Evolutionary conservation across 2,888 invertebrate genomes (phyloP), one percentile per base, ranked within the genome.

Genomic region (Eulithis testata): DNA sequence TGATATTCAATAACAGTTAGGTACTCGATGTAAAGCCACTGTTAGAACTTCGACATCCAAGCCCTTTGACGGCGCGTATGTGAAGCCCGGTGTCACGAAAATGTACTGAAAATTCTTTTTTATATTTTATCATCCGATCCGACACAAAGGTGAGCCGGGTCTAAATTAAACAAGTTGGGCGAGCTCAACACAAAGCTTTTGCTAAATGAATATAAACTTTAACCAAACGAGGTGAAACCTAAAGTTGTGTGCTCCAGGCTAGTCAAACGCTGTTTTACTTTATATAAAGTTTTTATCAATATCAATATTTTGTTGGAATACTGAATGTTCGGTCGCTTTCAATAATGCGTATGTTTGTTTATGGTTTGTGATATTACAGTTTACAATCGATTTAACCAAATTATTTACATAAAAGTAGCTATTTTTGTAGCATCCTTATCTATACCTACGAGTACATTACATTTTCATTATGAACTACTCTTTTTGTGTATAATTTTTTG

Each of bases 141-240:
- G 73, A 73, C 81, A 83, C 83, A 87, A 85, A 86, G 87, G 86
- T 84, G 80, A 78, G 77, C 77, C 73, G 77, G 74, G 81, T 72
- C 79, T 72, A 83, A 86, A 86, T 86, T 85, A 87, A 86, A 86
- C 82, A 84, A 82, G 80, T 80, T 79, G 73, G 63, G 72, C 64
- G 72, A 66, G 62, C 74, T 75, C 66, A 57, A 73, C 71, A 74
- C 63, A 68, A 67, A 66, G 51, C 56, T 65, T 64, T 63, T 71
- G 71, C 67, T 72, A 71, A 69, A 60, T 66, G 49, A 80, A 77
- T 76, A 63, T 71, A 73, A 77, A 78, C 81, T 78, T 78, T 83
- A 76, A 66, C 60, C 49, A 55, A 58, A 60, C 56, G 44, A 9
- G 44, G 66, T 80, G 79, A 74, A 78, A 77, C 73, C 68, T 63